Evolutionary conservation across 2,113 vertebrate species (phyloP).

Genomic region (Cygnus atratus): DNA sequence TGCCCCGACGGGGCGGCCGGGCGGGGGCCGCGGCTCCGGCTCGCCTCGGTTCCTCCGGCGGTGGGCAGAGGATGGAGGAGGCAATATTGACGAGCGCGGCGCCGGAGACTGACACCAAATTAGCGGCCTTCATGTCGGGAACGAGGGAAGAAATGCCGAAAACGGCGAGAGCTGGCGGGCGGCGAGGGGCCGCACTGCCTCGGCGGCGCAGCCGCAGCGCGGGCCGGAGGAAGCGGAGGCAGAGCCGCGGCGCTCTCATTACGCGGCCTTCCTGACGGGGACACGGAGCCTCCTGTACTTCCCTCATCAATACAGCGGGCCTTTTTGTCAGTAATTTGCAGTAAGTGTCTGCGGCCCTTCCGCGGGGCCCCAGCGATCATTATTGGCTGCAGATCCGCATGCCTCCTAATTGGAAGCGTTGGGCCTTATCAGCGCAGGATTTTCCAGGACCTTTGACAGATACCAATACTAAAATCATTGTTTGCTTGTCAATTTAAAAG

Average conservation of each 20-base stretch:
- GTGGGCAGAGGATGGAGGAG: conserved; percentile 60
- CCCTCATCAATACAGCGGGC: conserved; percentile 92
- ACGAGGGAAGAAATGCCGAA: conserved; percentile 79
- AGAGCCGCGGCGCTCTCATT: conserved; percentile 80
- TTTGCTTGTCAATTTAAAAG: conserved; percentile 99
- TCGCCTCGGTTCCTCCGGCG: conserved; percentile 46
- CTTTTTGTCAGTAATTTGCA: conserved; percentile 99
- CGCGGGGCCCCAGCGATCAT: conserved; percentile 95
- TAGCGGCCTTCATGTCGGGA: conserved; percentile 82
- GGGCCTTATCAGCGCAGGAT: conserved; percentile 98
- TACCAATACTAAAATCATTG: conserved; percentile 99
- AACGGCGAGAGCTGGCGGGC: conserved; percentile 79
- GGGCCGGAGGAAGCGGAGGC: conserved; percentile 68
- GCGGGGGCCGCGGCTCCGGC: not conserved
- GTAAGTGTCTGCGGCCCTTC: conserved; percentile 93
- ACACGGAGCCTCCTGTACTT: conserved; percentile 85
- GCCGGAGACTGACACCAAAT: conserved; percentile 83
- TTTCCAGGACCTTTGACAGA: conserved; percentile 99
- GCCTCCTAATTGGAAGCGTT: conserved; percentile 99
- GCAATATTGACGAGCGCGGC: conserved; percentile 85
- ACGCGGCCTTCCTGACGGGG: conserved; percentile 87
- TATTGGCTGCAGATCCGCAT: conserved; percentile 91
- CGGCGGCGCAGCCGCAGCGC: conserved; percentile 71
- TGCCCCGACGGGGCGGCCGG: not conserved
- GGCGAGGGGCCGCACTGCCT: conserved; percentile 65